These are phyloP conservation scores for Petrolisthes cinctipes DNA, from an alignment of 2,888 invertebrate genomes.

Conservation along the genomic window DNA sequence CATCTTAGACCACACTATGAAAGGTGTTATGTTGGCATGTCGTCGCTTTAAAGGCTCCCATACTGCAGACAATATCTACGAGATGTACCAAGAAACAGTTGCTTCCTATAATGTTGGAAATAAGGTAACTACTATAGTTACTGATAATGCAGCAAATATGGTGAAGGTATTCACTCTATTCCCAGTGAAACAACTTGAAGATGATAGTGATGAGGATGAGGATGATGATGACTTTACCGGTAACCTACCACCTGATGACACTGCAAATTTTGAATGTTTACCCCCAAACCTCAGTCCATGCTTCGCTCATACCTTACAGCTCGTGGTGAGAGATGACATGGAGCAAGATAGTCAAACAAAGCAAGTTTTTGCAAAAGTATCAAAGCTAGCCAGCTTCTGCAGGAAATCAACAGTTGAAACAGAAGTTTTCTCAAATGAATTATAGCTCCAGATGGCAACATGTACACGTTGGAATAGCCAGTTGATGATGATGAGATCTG, in stretches of 20 bases:
- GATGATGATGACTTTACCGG: too few relatives aligned
- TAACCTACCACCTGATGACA: too few relatives aligned
- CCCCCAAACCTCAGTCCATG: slow-evolving; percentile 25
- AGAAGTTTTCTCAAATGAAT: slow-evolving; percentile 8
- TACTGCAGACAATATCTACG: slow-evolving; percentile 1
- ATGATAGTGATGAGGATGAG: too few relatives aligned
- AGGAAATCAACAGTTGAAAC: neutral
- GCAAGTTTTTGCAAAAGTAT: slow-evolving; percentile 21
- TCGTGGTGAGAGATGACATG: slow-evolving; percentile 31
- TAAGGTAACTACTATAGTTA: too few relatives aligned
- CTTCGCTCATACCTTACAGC: slow-evolving; percentile 30
- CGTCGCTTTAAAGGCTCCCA: neutral
- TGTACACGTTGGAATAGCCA: slow-evolving; percentile 30
- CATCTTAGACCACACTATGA: neutral
- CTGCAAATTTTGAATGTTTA: too few relatives aligned
- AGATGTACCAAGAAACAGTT: too few relatives aligned
- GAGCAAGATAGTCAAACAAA: slow-evolving; percentile 25
- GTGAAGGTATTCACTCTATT: too few relatives aligned
- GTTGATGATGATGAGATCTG: slow-evolving; percentile 24
- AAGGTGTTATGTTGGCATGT: slow-evolving; percentile 6
- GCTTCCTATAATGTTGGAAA: too few relatives aligned
- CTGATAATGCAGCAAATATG: too few relatives aligned
- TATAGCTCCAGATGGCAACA: slow-evolving; percentile 23
- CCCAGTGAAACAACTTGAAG: too few relatives aligned
- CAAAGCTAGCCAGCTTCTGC: neutral